Evolutionary conservation across 2,888 invertebrate species (phyloP), one percentile per base, ranked within the genome.

Genomic region (Drosophila cognata): DNA sequence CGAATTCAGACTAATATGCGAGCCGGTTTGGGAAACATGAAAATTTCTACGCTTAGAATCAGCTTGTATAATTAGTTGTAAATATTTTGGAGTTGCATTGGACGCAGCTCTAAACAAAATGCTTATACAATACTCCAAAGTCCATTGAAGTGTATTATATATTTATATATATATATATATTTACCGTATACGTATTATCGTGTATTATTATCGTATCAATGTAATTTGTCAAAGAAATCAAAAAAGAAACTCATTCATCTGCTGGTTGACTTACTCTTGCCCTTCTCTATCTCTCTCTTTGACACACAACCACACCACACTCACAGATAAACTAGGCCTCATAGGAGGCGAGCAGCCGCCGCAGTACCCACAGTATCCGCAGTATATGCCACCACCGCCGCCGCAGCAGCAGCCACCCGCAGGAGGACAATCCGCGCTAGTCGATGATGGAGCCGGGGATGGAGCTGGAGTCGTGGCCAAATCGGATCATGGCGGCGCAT

Each of bases 381-480:
- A 71, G 92, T 93, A 87, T 93, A 94, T 64, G 92, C 92, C 88
- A 81, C 94, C 94, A 77, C 93, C 93, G 73, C 93, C 91, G 77
- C 94, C 94, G 82, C 94, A 94, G 74, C 93, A 91, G 79, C 94
- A 94, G 84, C 94, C 94, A 18, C 94, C 94, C 79, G 94, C 94
- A 61, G 94, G 94, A 89, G 94, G 94, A 64, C 90, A 90, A 56
- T 90, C 92, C 63, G 82, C 92, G 65, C 87, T 92, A 85, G 90
- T 87, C 71, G 91, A 83, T 52, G 88, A 88, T 71, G 89, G 82
- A 67, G 79, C 81, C 46, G 89, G 84, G 50, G 74, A 75, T 46
- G 83, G 58, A 52, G 67, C 61, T 28, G 84, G 72, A 38, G 46
- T 51, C 8, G 63, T 59, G 35, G 67, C 55, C 21, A 41, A 77